A percentile compares a stretch with the other conserved stretches of the same genome.
These are phyloP conservation scores for Schizothorax lantsangensis DNA, from an alignment of 2,797 vertebrate genomes.

Conservation along the genomic window DNA sequence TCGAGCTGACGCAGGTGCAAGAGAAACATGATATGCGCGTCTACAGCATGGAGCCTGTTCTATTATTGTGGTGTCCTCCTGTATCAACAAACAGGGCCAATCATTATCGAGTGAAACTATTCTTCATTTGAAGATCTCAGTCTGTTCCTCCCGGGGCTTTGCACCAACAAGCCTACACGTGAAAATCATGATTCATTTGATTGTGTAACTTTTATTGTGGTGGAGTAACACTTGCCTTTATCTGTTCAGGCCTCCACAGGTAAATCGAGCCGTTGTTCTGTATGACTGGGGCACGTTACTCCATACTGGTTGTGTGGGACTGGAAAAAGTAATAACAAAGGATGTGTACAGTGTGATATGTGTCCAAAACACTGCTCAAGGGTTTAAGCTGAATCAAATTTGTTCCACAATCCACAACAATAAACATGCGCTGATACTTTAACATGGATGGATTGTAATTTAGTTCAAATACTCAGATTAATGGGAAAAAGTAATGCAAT, in stretches of 20 bases:
- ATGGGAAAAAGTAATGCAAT: neutral
- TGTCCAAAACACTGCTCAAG: constrained; percentile 10
- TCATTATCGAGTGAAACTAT: neutral
- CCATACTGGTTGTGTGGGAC: constrained; percentile 34
- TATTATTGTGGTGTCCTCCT: constrained; percentile 48
- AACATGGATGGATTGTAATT: neutral
- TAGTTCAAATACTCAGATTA: neutral
- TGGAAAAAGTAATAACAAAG: neutral
- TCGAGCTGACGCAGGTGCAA: constrained; percentile 45
- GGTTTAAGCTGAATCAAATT: neutral
- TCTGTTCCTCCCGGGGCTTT: neutral
- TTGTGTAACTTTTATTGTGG: constrained; percentile 53
- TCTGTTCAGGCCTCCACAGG: constrained; percentile 46
- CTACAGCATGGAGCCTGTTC: constrained; percentile 42
- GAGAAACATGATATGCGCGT: constrained; percentile 46
- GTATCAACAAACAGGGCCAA: constrained; percentile 31
- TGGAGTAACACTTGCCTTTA: constrained; percentile 36
- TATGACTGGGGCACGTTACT: constrained; percentile 23
- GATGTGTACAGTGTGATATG: neutral
- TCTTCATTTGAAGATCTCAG: constrained; percentile 25
- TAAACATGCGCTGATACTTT: neutral
- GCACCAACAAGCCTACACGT: constrained; percentile 34
- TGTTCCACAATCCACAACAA: neutral
- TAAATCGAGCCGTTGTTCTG: constrained; percentile 31
- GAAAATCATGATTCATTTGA: constrained; percentile 45